Percentiles rank a stretch among this genome's conserved stretches.
phyloP scores from a whole-genome alignment of 1,140 invertebrate genomes.

The Bombus balteatus region DNA sequence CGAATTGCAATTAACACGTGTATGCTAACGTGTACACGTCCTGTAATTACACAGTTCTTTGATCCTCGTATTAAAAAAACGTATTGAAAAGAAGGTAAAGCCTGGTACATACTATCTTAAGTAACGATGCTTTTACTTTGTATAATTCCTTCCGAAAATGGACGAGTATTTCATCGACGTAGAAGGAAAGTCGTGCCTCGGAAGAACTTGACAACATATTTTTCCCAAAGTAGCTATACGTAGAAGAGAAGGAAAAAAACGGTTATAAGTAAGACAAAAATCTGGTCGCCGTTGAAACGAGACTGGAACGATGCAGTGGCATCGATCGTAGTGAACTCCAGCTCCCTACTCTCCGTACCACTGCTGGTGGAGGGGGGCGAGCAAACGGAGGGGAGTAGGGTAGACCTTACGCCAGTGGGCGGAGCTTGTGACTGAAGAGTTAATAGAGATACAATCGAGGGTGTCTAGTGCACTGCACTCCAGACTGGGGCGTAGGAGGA shows the following conservation, averaged over 20 bases:
- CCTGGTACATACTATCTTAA: no score
- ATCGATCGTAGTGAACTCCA: constrained; percentile 55
- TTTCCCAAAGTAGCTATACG: not conserved
- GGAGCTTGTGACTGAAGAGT: constrained; percentile 73
- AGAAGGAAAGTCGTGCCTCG: not conserved
- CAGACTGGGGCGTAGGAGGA: constrained; percentile 78
- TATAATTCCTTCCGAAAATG: not conserved
- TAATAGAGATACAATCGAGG: constrained; percentile 84
- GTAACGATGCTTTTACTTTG: not conserved
- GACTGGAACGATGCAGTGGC: constrained; percentile 43
- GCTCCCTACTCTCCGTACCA: constrained; percentile 59
- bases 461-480: constrained; percentile 80
- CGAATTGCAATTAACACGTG: not conserved
- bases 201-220: not conserved
- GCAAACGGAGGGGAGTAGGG: constrained; percentile 23
- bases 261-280: constrained; percentile 25
- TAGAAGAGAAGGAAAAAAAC: not conserved
- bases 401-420: constrained; percentile 69
- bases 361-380: constrained; percentile 47
- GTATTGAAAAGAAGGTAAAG: not conserved
- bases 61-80: not conserved
- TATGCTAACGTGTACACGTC: no score
- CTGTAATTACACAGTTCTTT: not conserved
- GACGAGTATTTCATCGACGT: not conserved
- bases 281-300: constrained; percentile 27